Conservation (phyloP, 2,888 invertebrate species). For the Volucella inanis region DNA sequence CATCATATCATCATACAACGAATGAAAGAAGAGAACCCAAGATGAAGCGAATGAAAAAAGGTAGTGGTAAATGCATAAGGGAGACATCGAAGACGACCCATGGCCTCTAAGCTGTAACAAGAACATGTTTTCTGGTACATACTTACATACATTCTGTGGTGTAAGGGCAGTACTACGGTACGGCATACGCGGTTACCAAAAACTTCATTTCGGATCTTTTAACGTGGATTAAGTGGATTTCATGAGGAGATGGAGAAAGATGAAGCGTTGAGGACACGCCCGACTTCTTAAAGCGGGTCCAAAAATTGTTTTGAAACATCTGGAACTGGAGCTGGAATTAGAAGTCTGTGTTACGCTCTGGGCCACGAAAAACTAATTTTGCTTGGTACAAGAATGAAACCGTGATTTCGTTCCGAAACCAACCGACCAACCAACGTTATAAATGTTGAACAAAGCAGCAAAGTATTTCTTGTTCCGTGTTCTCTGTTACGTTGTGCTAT, state of each 20-base stretch:
- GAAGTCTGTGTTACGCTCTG: constrained; percentile 28
- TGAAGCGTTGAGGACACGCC: background rate
- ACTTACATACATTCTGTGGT: constrained; percentile 15
- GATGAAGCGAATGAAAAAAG: background rate
- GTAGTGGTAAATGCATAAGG: constrained; percentile 54
- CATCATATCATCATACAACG: constrained; percentile 1
- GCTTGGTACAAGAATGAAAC: constrained; percentile 12
- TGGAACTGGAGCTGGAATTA: constrained; percentile 4
- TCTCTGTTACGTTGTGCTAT: background rate
- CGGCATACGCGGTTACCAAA: constrained; percentile 34
- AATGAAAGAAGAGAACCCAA: background rate
- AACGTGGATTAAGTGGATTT: constrained; percentile 69
- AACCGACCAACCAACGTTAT: constrained; percentile 9
- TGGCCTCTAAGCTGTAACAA: constrained; percentile 13
- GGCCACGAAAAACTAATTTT: constrained; percentile 29
- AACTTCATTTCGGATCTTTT: constrained; percentile 61
- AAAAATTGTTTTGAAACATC: constrained; percentile 34
- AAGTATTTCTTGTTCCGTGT: background rate
- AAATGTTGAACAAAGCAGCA: constrained; percentile 35
- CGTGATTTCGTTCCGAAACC: constrained; percentile 30
- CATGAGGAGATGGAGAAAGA: constrained; percentile 32
- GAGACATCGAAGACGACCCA: constrained; percentile 31
- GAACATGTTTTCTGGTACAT: constrained; percentile 9
- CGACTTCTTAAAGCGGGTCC: constrained; percentile 3
- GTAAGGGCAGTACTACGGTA: constrained; percentile 6